These are phyloP conservation scores for Seira sanloemensis DNA, from an alignment of 2,888 invertebrate genomes.

Conservation along the genomic window DNA sequence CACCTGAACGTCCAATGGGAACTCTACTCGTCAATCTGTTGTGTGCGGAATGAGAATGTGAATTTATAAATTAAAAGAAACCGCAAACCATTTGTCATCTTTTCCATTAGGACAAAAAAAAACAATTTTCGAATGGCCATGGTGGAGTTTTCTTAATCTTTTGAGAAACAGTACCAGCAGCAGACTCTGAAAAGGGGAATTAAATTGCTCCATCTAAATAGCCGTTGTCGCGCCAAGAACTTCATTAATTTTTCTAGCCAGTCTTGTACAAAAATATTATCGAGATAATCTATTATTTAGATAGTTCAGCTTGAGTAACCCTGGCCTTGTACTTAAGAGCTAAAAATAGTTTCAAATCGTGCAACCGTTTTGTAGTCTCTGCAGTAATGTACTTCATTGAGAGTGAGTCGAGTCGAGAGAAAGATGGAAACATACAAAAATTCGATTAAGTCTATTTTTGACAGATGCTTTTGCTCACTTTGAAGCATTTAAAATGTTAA, in stretches of 20 bases:
- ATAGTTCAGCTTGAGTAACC: constrained; percentile 56
- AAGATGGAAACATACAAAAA: not conserved
- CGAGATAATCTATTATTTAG: constrained; percentile 33
- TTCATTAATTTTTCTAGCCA: not conserved
- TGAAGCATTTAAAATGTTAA: not conserved
- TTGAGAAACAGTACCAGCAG: constrained; percentile 3
- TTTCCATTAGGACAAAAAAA: constrained; percentile 22
- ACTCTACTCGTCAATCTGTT: too few relatives aligned
- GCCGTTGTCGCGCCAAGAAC: not conserved
- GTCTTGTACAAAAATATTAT: constrained; percentile 12
- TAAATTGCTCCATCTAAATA: not conserved
- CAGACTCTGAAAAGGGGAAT: not conserved
- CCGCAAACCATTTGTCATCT: constrained; percentile 13
- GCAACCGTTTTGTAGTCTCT: not conserved
- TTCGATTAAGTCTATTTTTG: constrained; percentile 36
- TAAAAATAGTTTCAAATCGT: constrained; percentile 37
- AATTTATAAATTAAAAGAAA: not conserved
- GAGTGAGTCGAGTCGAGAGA: too few relatives aligned
- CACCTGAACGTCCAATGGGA: too few relatives aligned
- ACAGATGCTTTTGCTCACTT: constrained; percentile 22
- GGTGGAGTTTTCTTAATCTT: not conserved
- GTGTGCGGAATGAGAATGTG: too few relatives aligned
- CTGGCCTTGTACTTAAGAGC: constrained; percentile 52
- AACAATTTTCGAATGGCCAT: not conserved
- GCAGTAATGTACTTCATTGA: not conserved